Evolutionary conservation across 1,140 invertebrate species (phyloP).

Genomic region (Zaprionus lachaisei): DNA sequence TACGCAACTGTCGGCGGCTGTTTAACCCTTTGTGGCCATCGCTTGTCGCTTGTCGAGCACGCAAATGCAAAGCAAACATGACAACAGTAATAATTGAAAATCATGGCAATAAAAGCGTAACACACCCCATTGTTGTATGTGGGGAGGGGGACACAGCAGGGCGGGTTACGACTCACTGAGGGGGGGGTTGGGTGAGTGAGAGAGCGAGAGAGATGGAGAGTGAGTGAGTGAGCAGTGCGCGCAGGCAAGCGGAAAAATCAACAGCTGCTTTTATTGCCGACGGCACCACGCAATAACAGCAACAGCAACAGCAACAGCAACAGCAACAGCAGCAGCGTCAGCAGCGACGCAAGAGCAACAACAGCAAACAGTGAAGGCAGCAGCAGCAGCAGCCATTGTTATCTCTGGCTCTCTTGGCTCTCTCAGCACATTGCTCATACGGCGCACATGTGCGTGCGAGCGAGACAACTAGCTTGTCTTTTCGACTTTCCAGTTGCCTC

Average conservation of each 20-base stretch:
- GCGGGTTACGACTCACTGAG: too few relatives aligned
- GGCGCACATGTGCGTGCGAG: conserved; percentile 26
- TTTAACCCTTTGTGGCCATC: conserved; percentile 70
- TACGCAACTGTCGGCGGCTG: conserved; percentile 78
- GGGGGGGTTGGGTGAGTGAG: background rate
- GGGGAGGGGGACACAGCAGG: background rate
- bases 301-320: conserved; percentile 23
- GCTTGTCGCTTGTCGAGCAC: conserved; percentile 42
- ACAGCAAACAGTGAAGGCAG: conserved; percentile 26
- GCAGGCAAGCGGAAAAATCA: conserved; percentile 69
- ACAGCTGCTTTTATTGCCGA: conserved; percentile 63
- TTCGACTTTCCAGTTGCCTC: conserved; percentile 62
- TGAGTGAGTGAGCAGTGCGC: conserved; percentile 12
- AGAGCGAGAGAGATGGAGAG: background rate
- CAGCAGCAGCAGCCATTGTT: conserved; percentile 69
- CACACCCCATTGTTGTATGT: background rate
- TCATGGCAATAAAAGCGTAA: conserved; percentile 75
- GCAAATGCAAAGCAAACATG: conserved; percentile 76
- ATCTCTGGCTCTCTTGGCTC: conserved; percentile 40
- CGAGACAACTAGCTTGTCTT: conserved; percentile 20
- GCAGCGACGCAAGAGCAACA: conserved; percentile 42
- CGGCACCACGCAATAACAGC: conserved; percentile 26
- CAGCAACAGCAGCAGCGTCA: conserved; percentile 40
- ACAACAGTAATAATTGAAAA: conserved; percentile 82
- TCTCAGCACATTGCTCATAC: background rate